These are phyloP conservation scores for Pocillopora meandrina DNA, from an alignment of 92 coral and sea anemone genomes.

Conservation along the genomic window DNA sequence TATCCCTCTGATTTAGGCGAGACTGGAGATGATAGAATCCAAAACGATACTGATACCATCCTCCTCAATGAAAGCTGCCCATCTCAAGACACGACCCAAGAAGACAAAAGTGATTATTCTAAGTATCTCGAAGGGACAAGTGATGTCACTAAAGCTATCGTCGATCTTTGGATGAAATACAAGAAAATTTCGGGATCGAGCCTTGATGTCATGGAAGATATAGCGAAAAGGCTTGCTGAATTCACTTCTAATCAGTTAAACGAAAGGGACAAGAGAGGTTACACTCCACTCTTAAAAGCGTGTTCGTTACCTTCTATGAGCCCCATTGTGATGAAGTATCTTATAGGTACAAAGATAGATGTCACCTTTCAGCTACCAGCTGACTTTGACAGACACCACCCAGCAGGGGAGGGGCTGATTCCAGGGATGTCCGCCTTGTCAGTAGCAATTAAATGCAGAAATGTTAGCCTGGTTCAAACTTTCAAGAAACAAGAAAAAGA, in stretches of 20 bases:
- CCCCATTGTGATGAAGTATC: slow-evolving; percentile 15
- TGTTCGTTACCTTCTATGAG: slow-evolving; percentile 44
- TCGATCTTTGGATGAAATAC: slow-evolving; percentile 21
- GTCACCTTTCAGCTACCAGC: slow-evolving; percentile 33
- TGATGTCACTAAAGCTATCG: slow-evolving; percentile 13
- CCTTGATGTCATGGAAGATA: not conserved
- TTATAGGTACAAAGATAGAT: slow-evolving; percentile 20
- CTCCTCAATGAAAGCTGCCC: no score
- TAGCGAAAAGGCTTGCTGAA: not conserved
- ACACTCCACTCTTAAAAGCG: slow-evolving; percentile 47
- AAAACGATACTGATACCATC: no score
- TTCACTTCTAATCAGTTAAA: not conserved
- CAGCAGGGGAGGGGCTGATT: not conserved
- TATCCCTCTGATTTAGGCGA: no score
- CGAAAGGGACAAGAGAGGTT: slow-evolving; percentile 34
- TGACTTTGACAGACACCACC: not conserved
- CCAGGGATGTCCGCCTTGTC: slow-evolving; percentile 38
- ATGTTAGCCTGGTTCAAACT: slow-evolving; percentile 6
- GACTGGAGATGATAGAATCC: no score
- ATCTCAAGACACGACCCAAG: not conserved
- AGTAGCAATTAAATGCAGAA: slow-evolving; percentile 32
- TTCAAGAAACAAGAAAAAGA: slow-evolving; percentile 3
- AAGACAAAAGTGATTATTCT: not conserved
- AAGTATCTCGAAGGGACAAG: slow-evolving; percentile 1
- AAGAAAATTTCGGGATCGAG: not conserved